Conservation (phyloP, 2,113 vertebrate species). For the Ursus arctos region DNA sequence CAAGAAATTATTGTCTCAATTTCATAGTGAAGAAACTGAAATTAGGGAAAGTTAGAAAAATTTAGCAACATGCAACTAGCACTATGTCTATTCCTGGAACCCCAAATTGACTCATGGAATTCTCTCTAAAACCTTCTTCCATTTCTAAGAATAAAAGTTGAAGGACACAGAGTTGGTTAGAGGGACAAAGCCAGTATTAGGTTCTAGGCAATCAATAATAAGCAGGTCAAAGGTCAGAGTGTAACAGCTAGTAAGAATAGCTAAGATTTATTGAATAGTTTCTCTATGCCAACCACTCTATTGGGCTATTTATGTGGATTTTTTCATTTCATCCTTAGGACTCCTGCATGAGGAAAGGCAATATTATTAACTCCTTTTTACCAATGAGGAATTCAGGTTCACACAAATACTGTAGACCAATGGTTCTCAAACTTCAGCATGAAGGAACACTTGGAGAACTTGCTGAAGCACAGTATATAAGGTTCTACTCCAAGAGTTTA, state of each 20-base stretch:
- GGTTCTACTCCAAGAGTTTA: neutral
- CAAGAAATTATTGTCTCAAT: neutral
- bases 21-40: neutral
- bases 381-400: neutral
- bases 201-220: neutral
- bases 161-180: neutral
- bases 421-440: neutral
- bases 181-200: neutral
- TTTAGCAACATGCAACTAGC: neutral
- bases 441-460: neutral
- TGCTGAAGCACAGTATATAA: neutral
- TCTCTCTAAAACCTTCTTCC: neutral
- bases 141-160: neutral
- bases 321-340: neutral
- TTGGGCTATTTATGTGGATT: neutral
- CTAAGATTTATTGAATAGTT: neutral
- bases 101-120: neutral
- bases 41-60: neutral
- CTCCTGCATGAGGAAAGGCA: neutral
- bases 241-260: neutral
- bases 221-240: neutral
- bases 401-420: neutral
- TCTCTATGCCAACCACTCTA: neutral
- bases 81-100: neutral
- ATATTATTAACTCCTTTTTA: neutral